Conservation (phyloP, 37 sponge, comb jelly and placozoan species). For the Petrosia ficiformis region DNA sequence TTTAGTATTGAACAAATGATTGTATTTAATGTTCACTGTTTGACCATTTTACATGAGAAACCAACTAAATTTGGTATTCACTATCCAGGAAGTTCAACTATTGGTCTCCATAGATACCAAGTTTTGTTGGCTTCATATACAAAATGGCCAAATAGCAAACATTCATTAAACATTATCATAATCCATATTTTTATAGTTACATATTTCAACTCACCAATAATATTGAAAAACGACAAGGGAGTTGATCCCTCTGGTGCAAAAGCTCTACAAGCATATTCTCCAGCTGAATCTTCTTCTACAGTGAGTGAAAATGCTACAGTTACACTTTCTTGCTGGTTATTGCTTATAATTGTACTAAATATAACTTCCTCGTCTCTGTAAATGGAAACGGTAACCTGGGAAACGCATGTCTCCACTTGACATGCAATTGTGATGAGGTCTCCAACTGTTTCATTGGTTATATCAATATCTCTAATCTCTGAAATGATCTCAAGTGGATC, state of each 20-base stretch:
- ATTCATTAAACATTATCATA: too few species aligned
- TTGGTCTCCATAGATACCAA: too few species aligned
- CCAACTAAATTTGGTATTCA: too few species aligned
- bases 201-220: too few species aligned
- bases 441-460: neutral
- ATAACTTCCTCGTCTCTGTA: neutral
- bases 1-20: too few species aligned
- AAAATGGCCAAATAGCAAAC: too few species aligned
- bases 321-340: neutral
- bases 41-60: too few species aligned
- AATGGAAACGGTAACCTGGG: neutral
- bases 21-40: too few species aligned
- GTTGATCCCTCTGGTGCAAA: neutral
- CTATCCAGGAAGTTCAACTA: too few species aligned
- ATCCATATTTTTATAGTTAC: too few species aligned
- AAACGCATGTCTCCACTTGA: slow-evolving; percentile 3
- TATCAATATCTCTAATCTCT: neutral
- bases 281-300: neutral
- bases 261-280: neutral
- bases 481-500: neutral
- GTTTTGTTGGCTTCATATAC: too few species aligned
- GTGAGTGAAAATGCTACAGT: neutral
- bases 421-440: neutral
- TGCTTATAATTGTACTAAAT: neutral
- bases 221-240: too few species aligned